Base-by-base conservation (phyloP, 2,888 invertebrate species). In the Rhyacophila evoluta region DNA sequence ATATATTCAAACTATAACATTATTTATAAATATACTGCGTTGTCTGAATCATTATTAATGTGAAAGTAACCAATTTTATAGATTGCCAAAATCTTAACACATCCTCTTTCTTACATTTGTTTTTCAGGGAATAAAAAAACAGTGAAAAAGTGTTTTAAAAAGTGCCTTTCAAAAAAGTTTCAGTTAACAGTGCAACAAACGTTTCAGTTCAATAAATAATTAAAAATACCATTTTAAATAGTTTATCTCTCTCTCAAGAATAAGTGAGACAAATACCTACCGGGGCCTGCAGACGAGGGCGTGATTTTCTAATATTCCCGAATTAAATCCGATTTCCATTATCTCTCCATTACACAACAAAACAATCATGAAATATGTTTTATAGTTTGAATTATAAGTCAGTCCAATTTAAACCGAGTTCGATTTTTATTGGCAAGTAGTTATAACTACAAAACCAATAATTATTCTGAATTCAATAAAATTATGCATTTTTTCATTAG, bases 301-400 rank as follows among this genome's bases (percentile, higher is more conserved):
- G 76, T 76, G 76, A 76, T 76, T 76, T 76, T 76, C 76, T 76
- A 55, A 76, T 70, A 39, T 76, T 76, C 41, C 76, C 69, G 41
- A 69, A 38, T 70, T 55, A 55, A 55, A 55, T 55, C 25, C 55
- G 55, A 55, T 19, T 19, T 55, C 55, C 55, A 55, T 55, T 39
- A 15, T 39, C 15, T n/a, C n/a, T n/a, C n/a, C n/a, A n/a, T n/a
- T 1, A 15, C 12, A 39, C 10, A 39, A 39, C n/a, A 8, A 38
- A 1, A 38, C 2, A n/a, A 39, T 39, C 15, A 39, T 15, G 4
- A 25, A 72, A 25, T 72, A 70, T 38, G n/a, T 37, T 72, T 72
- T 33, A 12, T 38, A 25, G 15, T 38, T 72, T 39, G 15, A 72
- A 72, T 33, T 33, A 6, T 4, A 33, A 33, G 6, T 2, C 29